Evolutionary conservation across 2,888 invertebrate species (phyloP).

Genomic region (Eremobia ochroleuca): DNA sequence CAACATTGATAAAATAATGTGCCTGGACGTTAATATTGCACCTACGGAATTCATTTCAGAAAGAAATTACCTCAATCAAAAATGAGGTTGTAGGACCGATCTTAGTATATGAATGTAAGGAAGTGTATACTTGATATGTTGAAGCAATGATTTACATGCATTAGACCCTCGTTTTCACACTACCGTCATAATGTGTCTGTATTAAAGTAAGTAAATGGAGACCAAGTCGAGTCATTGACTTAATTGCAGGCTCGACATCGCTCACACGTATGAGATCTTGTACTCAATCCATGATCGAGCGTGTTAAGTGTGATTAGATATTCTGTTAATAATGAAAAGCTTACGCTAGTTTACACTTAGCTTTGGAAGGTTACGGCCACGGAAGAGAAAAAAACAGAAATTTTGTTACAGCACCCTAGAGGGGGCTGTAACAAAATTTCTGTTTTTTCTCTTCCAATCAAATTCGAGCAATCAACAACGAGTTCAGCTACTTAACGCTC

Average conservation of each 20-base stretch:
- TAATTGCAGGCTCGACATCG: constrained; percentile 37
- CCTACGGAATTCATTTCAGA: neutral
- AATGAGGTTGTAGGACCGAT: neutral
- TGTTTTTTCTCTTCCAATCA: too few relatives aligned
- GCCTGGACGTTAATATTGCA: neutral
- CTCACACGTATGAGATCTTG: constrained; percentile 28
- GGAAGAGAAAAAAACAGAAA: too few relatives aligned
- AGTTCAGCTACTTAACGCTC: too few relatives aligned
- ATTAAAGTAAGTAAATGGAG: constrained; percentile 55
- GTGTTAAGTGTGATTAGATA: constrained; percentile 31
- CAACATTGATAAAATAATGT: neutral
- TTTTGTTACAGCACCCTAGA: too few relatives aligned
- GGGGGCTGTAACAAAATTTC: too few relatives aligned
- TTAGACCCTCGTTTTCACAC: constrained; percentile 53
- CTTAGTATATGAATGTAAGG: neutral
- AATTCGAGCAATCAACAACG: too few relatives aligned
- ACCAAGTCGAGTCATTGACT: constrained; percentile 42
- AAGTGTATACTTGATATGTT: neutral
- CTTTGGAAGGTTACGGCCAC: neutral
- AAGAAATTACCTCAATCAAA: too few relatives aligned
- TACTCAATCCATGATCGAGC: constrained; percentile 11
- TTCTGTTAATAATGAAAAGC: neutral
- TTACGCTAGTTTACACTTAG: neutral
- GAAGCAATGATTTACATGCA: constrained; percentile 11
- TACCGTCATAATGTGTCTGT: constrained; percentile 46